Percentiles rank a stretch among this genome's conserved stretches.
Evolutionary conservation across 2,888 invertebrate genomes (phyloP).

Genomic region (Ditula angustiorana): DNA sequence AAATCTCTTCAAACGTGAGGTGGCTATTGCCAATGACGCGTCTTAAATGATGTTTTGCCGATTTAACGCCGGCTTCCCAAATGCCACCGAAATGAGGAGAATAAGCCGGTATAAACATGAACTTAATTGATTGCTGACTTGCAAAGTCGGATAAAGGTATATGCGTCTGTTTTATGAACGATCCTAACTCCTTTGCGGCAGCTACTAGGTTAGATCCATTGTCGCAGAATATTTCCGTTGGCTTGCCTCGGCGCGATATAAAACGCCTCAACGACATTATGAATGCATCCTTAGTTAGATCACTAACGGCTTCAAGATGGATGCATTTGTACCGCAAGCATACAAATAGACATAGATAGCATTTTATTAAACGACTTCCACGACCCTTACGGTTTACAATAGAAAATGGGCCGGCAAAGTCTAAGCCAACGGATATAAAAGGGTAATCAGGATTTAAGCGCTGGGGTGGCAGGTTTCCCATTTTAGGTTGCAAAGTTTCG

Average conservation of each 20-base stretch:
- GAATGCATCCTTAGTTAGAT: conserved; percentile 1
- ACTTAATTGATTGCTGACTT: conserved; percentile 7
- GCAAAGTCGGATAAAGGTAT: conserved; percentile 7
- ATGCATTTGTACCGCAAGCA: too few relatives aligned
- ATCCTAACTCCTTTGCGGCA: conserved; percentile 6
- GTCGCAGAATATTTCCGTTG: conserved; percentile 15
- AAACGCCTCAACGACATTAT: conserved; percentile 4
- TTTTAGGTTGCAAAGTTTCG: conserved; percentile 21
- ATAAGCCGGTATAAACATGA: not conserved
- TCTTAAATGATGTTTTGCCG: not conserved
- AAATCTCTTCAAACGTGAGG: conserved; percentile 25
- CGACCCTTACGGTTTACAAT: not conserved
- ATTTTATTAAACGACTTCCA: not conserved
- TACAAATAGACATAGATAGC: too few relatives aligned
- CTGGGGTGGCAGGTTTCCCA: conserved; percentile 39
- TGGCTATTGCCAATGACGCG: conserved; percentile 9
- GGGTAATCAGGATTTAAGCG: conserved; percentile 37
- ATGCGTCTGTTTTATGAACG: not conserved
- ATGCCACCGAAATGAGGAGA: too few relatives aligned
- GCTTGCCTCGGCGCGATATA: conserved; percentile 32
- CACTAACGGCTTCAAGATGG: not conserved
- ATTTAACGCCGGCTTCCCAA: too few relatives aligned
- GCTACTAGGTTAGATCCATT: conserved; percentile 7
- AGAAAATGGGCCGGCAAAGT: conserved; percentile 1
- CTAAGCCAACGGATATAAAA: conserved; percentile 14